Evolutionary conservation across 2,888 invertebrate species (phyloP), one percentile per base, ranked within the genome.

Genomic region (Macaria notata): DNA sequence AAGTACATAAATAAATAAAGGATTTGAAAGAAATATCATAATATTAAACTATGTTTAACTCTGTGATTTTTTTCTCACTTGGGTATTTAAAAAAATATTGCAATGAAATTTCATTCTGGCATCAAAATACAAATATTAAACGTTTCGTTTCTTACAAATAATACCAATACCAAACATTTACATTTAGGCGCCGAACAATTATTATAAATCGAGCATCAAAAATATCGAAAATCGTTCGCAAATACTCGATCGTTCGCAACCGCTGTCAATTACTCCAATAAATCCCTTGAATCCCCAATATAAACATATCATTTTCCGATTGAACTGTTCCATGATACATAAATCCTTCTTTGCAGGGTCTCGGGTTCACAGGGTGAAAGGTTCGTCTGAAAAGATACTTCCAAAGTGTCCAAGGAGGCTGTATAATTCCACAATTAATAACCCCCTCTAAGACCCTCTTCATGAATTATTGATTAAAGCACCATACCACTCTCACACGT

Each of bases 351-450:
- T 31, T 38, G 38, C 53, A 56, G 59, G 58, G 56, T 59, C 50
- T 38, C 30, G 43, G 50, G 36, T 29, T 33, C 44, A 30, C 30
- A 56, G 61, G 60, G 57, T 62, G 59, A 59, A 44, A 46, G 47
- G 56, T 60, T 60, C 59, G 57, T 51, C 49, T 59, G 59, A 50
- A 46, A 57, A 63, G 56, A 59, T 59, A 50, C 58, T 49, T 47
- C 49, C 50, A 55, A 55, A 55, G 54, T 55, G 59, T 55, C 58
- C 60, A 54, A 54, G 49, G 63, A 54, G 62, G 48, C 62, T 54
- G 76, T 72, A 78, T 78, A 78, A 76, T 76, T 74, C 71, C 66
- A 69, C 73, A 75, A 78, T 78, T 78, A 76, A 76, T 75, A 74
- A 70, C 73, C 63, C 56, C 57, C 63, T 66, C 68, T 62, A 62